phyloP scores from a whole-genome alignment of 2,888 invertebrate genomes.

The Eupithecia pulchellata region DNA sequence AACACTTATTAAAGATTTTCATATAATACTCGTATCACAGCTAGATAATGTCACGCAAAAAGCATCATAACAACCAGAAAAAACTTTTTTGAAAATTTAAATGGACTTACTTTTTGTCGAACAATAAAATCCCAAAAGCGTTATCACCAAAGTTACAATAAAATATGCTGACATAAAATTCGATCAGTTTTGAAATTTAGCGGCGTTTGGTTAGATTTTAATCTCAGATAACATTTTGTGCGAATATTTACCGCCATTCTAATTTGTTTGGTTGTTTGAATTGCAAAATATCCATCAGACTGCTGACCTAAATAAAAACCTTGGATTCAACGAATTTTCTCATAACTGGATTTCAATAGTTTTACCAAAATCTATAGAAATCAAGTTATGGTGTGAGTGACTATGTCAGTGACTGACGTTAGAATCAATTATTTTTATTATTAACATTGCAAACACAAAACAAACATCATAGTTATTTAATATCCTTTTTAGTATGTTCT shows the following conservation, averaged over 20 bases:
- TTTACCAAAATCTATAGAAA: too few relatives aligned
- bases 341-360: neutral
- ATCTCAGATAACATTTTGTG: constrained; percentile 19
- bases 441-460: too few relatives aligned
- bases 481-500: too few relatives aligned
- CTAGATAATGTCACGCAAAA: neutral
- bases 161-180: neutral
- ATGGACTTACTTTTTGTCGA: neutral
- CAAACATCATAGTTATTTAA: too few relatives aligned
- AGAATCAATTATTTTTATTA: too few relatives aligned
- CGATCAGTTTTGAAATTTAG: constrained; percentile 1
- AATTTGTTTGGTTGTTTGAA: constrained; percentile 8
- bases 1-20: neutral
- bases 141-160: constrained; percentile 4
- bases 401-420: too few relatives aligned
- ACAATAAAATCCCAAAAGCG: neutral
- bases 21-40: too few relatives aligned
- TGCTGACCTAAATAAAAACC: neutral
- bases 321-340: neutral
- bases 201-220: constrained; percentile 16
- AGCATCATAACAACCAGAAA: neutral
- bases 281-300: constrained; percentile 2
- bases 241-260: neutral
- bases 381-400: too few relatives aligned
- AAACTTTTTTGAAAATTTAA: neutral